Conservation (phyloP, 2,797 vertebrate genomes). For the Falco concolor region DNA sequence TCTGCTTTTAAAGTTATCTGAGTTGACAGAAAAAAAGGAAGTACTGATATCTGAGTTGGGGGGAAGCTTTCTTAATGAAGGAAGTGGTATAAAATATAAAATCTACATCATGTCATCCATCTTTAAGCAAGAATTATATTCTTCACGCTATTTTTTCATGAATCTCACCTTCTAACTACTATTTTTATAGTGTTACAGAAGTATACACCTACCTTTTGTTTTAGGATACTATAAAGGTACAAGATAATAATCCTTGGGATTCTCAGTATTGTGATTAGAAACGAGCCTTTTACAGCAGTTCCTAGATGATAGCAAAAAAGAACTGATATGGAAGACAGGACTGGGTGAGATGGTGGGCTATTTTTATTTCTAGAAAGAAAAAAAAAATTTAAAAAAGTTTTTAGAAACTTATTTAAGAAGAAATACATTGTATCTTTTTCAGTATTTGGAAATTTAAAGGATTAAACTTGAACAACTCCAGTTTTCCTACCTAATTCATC, state of each 20-base stretch:
- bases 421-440: neutral
- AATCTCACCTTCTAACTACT: neutral
- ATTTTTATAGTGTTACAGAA: neutral
- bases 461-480: neutral
- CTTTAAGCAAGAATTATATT: neutral
- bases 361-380: conserved; percentile 74
- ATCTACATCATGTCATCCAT: neutral
- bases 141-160: neutral
- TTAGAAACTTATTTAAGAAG: neutral
- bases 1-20: neutral
- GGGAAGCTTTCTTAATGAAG: neutral
- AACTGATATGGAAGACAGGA: conserved; percentile 73
- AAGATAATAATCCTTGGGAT: conserved; percentile 71
- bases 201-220: conserved; percentile 67
- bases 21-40: neutral
- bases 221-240: conserved; percentile 52
- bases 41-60: neutral
- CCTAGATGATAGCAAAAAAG: conserved; percentile 80
- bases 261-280: conserved; percentile 70
- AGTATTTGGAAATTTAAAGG: neutral
- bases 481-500: neutral
- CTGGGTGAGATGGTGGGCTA: conserved; percentile 59
- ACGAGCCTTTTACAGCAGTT: conserved; percentile 76
- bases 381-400: neutral
- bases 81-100: neutral